These are phyloP conservation scores for Andricus grossulariae DNA, from an alignment of 1,140 invertebrate species.

Conservation along the genomic window DNA sequence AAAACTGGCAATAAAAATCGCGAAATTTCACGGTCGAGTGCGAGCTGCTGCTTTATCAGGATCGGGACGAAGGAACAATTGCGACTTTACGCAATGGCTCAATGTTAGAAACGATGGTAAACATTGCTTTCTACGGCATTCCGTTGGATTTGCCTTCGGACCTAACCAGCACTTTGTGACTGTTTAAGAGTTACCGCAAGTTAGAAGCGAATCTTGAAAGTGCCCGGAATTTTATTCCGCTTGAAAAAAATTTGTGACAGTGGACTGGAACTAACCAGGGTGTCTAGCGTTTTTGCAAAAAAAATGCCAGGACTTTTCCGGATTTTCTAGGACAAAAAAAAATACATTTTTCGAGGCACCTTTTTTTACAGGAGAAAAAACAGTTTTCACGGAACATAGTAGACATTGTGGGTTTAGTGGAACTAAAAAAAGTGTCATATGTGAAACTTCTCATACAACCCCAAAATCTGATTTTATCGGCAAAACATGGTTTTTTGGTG, in stretches of 20 bases:
- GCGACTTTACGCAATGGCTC: background rate
- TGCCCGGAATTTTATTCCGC: background rate
- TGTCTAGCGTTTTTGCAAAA: too few relatives aligned
- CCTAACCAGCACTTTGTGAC: background rate
- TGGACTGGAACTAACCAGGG: background rate
- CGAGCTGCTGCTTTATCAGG: background rate
- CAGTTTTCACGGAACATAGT: too few relatives aligned
- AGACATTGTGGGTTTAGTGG: too few relatives aligned
- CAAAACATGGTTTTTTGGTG: too few relatives aligned
- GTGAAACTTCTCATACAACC: too few relatives aligned
- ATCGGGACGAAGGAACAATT: background rate
- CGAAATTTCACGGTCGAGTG: conserved; percentile 18
- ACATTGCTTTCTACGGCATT: conserved; percentile 18
- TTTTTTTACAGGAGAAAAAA: too few relatives aligned
- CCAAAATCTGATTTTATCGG: too few relatives aligned
- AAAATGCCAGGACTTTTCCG: too few relatives aligned
- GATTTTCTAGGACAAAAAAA: too few relatives aligned
- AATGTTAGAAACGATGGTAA: conserved; percentile 3
- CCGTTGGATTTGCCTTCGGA: background rate
- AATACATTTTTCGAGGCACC: too few relatives aligned
- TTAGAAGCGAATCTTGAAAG: background rate
- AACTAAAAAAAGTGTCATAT: too few relatives aligned
- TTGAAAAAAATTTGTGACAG: background rate
- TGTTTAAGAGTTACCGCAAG: background rate
- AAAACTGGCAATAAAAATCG: conserved; percentile 8